Percentiles rank a stretch among this genome's conserved stretches.
Evolutionary conservation across 2,888 invertebrate genomes (phyloP).

Genomic region (Thyatira batis): DNA sequence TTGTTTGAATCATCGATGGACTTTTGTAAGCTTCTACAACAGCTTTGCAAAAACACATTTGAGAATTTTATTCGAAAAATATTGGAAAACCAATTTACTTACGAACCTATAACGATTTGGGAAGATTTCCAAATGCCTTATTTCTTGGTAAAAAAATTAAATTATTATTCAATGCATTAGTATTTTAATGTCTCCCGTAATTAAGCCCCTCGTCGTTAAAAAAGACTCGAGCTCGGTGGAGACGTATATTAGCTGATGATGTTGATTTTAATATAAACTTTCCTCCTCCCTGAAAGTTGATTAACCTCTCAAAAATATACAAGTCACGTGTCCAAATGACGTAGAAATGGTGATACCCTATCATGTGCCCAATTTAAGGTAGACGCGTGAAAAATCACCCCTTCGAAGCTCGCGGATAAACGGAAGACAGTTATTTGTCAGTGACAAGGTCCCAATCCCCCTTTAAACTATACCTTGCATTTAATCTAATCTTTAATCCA

Average conservation of each 20-base stretch:
- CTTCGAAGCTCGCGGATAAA: slow-evolving; percentile 11
- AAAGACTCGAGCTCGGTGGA: no score
- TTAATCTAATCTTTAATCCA: neutral
- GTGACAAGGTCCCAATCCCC: neutral
- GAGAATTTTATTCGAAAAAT: no score
- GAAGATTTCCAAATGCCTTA: no score
- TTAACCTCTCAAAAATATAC: slow-evolving; percentile 9
- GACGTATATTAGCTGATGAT: neutral
- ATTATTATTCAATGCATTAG: no score
- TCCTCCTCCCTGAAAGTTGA: neutral
- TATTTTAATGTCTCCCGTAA: no score
- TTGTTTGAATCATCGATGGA: no score
- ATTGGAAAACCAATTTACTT: no score
- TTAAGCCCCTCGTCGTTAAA: no score
- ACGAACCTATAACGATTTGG: no score
- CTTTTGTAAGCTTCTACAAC: no score
- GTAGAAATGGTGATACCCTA: slow-evolving; percentile 24
- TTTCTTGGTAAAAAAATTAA: no score
- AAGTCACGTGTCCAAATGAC: slow-evolving; percentile 15
- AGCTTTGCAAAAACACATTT: no score
- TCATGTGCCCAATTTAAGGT: slow-evolving; percentile 21
- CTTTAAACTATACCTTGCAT: neutral
- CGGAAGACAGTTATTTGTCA: slow-evolving; percentile 19
- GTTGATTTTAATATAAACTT: neutral
- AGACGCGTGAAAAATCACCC: slow-evolving; percentile 22